Percentiles rank a stretch among this genome's conserved stretches.
These are phyloP conservation scores for Ochlodes sylvanus DNA, from an alignment of 2,888 invertebrate genomes.

Conservation along the genomic window DNA sequence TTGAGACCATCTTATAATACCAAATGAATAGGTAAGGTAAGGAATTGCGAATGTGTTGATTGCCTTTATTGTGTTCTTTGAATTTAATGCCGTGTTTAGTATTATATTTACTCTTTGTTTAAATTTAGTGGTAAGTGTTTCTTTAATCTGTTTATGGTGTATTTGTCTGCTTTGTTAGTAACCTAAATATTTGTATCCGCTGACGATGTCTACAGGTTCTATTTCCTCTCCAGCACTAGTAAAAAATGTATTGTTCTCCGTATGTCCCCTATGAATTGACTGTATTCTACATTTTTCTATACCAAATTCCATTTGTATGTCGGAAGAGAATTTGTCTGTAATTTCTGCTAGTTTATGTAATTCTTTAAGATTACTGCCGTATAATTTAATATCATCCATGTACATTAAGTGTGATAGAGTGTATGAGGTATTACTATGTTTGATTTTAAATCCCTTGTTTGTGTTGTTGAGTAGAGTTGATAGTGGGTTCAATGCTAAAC, in stretches of 20 bases:
- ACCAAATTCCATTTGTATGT: constrained; percentile 42
- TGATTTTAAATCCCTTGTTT: constrained; percentile 11
- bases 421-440: constrained; percentile 16
- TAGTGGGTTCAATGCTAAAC: constrained; percentile 39
- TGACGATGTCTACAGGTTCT: constrained; percentile 15
- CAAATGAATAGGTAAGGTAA: constrained; percentile 26
- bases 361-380: constrained; percentile 19
- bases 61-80: constrained; percentile 31
- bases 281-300: constrained; percentile 39
- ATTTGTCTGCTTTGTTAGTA: constrained; percentile 18
- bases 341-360: constrained; percentile 13
- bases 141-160: constrained; percentile 23
- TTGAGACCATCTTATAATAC: constrained; percentile 22
- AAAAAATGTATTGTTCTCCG: constrained; percentile 14
- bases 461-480: constrained; percentile 12
- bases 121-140: constrained; percentile 24
- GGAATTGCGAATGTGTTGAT: constrained; percentile 34
- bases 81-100: constrained; percentile 16
- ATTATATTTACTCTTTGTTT: constrained; percentile 25
- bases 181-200: constrained; percentile 38
- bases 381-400: constrained; percentile 38
- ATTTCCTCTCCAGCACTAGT: constrained; percentile 26
- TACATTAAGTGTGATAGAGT: constrained; percentile 18
- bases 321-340: constrained; percentile 25
- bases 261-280: constrained; percentile 32